Evolutionary conservation across 2,113 vertebrate species (phyloP), one percentile per base, ranked within the genome.

Genomic region (Rhinoptilus africanus): DNA sequence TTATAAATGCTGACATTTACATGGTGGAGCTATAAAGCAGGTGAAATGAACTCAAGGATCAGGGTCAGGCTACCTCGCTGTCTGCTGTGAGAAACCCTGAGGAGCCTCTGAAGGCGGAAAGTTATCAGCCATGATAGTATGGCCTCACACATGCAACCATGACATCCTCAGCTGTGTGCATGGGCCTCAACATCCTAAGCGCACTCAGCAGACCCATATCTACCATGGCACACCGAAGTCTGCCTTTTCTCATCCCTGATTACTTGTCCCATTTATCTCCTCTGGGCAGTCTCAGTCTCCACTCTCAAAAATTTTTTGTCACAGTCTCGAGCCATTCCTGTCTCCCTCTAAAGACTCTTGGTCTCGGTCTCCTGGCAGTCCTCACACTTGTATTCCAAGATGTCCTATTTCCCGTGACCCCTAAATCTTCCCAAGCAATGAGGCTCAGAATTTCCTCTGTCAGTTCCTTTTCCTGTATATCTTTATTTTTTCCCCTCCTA

Each of bases 111-210:
- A 60, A 72, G 35, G 45, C 34, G 28, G 21, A 28, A 23, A 66
- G n/a, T 34, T 74, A 43, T 34, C 79, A 85, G 18, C 21, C 26
- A 8, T 13, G 53, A 47, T 16, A 43, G 4, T 30, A 43, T 39
- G 41, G 59, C 4, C 16, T 77, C 27, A 64, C 16, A 27, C 0
- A 0, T 59, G 34, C 28, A 66, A 39, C 45, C 12, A 24, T 19
- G 35, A 27, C 12, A 48, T 45, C 32, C 26, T 48, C 51, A 45
- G 27, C 27, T 39, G n/a, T 22, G 15, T n/a, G 19, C 15, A 30
- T 5, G 9, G 27, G 5, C 30, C 27, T 62, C 0, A 0, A 20
- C 23, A 56, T 30, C 45, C 32, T 27, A 62, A 87, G 34, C 0
- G 0, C 17, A 20, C 32, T 59, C 20, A 86, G 47, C 60, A 85